These are phyloP conservation scores for Catharus minimus DNA, from an alignment of 2,113 vertebrate species.

Conservation along the genomic window DNA sequence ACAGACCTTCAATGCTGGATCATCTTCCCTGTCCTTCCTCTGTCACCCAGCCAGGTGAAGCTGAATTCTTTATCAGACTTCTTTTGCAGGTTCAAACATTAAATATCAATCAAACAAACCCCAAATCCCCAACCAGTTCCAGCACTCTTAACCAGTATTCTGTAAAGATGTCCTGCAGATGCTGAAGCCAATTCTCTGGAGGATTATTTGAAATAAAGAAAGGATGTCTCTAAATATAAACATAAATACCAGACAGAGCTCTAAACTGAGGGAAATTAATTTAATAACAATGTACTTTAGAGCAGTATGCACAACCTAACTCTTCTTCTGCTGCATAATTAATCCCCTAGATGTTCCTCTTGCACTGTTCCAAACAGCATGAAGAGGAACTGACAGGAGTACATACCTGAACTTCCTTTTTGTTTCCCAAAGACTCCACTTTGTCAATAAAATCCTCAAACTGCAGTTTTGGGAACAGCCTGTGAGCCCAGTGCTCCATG, in stretches of 20 bases:
- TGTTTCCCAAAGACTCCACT: slow-evolving; percentile 87
- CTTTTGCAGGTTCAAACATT: background rate
- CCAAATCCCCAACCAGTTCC: background rate
- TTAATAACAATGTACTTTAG: background rate
- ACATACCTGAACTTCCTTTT: slow-evolving; percentile 94
- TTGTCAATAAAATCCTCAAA: slow-evolving; percentile 93
- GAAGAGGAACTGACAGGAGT: background rate
- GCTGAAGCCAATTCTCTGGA: background rate
- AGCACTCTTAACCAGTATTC: background rate
- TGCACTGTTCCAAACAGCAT: no score
- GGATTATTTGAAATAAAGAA: background rate
- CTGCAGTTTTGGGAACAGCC: slow-evolving; percentile 89
- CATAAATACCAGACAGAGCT: background rate
- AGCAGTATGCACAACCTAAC: background rate
- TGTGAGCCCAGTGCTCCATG: slow-evolving; percentile 98
- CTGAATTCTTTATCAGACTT: background rate
- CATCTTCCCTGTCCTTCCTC: background rate
- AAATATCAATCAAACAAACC: background rate
- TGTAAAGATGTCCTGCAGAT: background rate
- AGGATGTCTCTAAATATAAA: background rate
- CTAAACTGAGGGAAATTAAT: background rate
- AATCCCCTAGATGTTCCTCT: background rate
- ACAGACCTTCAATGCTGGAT: background rate
- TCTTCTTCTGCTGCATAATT: background rate
- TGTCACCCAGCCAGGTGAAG: background rate